Base-by-base conservation (phyloP, 2,888 invertebrate species). In the Habroteleia sp. region DNA sequence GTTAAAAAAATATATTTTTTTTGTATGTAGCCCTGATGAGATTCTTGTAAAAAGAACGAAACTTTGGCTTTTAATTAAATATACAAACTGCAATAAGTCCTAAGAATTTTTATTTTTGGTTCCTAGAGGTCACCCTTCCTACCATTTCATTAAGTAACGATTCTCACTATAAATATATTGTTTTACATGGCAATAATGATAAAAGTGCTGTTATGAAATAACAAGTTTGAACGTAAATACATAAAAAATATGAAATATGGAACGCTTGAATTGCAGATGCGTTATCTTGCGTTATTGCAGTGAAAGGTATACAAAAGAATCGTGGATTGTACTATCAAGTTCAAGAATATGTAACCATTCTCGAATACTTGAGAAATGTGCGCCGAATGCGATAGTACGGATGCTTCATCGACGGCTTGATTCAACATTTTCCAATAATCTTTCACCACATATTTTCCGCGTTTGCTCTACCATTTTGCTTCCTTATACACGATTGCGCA, bases 371-470 rank as follows among this genome's bases (percentile, higher is more conserved):
- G 46, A 58, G 39, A 66, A 73, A 58, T 42, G 52, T 39, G 29
- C 37, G 13, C 27, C 17, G 44, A 60, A 66, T 46, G 73, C 50
- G 54, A 66, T 62, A 58, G 46, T 13, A 11, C 27, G 60, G 31
- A 73, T 65, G 73, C 65, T 73, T 60, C 65, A 52, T 66, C 52
- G 56, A 27, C 39, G 71, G 42, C 54, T 65, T 48, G 48, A 72
- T 72, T 72, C 73, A 69, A 71, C 74, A 71, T 69, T 75, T 75
- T 75, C 69, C 74, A 75, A 75, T 75, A 75, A 75, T 71, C 65
- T 65, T 60, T 65, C 48, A 50, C 27, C 69, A 68, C 74, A 75
- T 71, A 75, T 75, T 75, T 65, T 17, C 29, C 50, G 56, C 60
- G 35, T 48, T 68, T 44, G 39, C 56, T 63, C 52, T 29, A 48